Evolutionary conservation across 2,113 vertebrate species (phyloP).

Genomic region (Eurypyga helias): DNA sequence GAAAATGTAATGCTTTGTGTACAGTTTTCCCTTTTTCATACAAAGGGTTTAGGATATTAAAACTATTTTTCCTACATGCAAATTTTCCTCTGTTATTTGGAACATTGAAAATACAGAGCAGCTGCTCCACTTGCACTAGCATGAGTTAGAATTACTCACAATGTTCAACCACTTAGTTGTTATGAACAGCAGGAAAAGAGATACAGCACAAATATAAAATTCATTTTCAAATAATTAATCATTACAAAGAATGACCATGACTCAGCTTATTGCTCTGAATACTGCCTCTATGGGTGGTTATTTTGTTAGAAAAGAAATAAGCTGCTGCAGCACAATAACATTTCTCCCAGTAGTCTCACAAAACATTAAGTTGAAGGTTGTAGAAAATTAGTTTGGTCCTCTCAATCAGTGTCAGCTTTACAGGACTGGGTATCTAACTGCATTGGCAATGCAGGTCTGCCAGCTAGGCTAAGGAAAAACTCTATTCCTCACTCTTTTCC

Average conservation of each 20-base stretch:
- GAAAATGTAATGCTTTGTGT: neutral
- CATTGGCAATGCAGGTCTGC: neutral
- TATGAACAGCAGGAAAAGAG: conserved; percentile 50
- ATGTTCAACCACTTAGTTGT: conserved; percentile 16
- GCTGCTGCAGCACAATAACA: neutral
- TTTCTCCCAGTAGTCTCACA: neutral
- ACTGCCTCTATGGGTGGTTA: conserved; percentile 9
- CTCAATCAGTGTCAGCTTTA: neutral
- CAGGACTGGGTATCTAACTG: neutral
- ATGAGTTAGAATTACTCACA: conserved; percentile 55
- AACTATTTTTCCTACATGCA: conserved; percentile 20
- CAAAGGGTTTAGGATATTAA: conserved; percentile 3
- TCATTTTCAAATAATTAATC: conserved; percentile 67
- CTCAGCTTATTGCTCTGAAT: conserved; percentile 37
- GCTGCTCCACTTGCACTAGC: conserved; percentile 41
- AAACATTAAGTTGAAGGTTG: neutral
- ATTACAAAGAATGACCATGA: conserved; percentile 61
- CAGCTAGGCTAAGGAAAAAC: neutral
- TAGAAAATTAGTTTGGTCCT: neutral
- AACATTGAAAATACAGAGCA: conserved; percentile 41
- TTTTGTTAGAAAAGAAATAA: conserved; percentile 28
- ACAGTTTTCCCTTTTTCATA: neutral
- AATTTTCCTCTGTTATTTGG: conserved; percentile 40
- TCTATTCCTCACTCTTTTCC: neutral
- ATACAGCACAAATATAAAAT: conserved; percentile 43